A percentile compares a stretch with the other conserved stretches of the same genome.
phyloP scores from a whole-genome alignment of 2,888 invertebrate species.

The Cacoxenus indagator region DNA sequence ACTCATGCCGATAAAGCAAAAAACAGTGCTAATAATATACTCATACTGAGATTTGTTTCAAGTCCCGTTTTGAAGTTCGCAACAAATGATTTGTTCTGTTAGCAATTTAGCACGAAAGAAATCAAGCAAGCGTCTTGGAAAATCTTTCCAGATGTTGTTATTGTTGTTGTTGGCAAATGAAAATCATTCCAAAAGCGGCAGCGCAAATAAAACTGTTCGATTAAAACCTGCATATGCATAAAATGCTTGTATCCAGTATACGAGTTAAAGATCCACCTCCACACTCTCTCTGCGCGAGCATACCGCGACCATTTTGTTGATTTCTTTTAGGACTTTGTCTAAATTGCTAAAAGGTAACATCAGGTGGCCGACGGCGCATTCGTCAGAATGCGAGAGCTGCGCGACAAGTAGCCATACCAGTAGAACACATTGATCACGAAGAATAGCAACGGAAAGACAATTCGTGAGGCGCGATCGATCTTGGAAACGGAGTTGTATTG shows the following conservation, averaged over 20 bases:
- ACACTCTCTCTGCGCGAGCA: neutral
- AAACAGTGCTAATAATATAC: neutral
- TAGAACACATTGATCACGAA: slow-evolving; percentile 83
- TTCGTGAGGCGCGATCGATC: slow-evolving; percentile 81
- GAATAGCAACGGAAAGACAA: slow-evolving; percentile 84
- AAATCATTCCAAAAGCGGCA: neutral
- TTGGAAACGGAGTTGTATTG: slow-evolving; percentile 85
- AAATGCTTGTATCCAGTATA: slow-evolving; percentile 13
- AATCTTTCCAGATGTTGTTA: slow-evolving; percentile 37
- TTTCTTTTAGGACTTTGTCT: slow-evolving; percentile 65
- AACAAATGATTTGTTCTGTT: slow-evolving; percentile 33
- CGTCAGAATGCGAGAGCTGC: slow-evolving; percentile 71
- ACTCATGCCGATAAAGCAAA: neutral
- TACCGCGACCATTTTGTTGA: slow-evolving; percentile 37
- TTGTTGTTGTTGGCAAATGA: slow-evolving; percentile 50
- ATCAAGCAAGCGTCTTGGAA: slow-evolving; percentile 42
- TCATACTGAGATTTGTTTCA: neutral
- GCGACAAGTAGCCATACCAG: slow-evolving; percentile 81
- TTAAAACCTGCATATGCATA: neutral
- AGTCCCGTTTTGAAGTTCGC: slow-evolving; percentile 4
- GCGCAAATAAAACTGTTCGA: slow-evolving; percentile 2
- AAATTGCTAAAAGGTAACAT: slow-evolving; percentile 71
- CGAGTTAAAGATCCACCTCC: neutral
- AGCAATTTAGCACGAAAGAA: slow-evolving; percentile 68
- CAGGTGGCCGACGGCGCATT: slow-evolving; percentile 65